Conservation (phyloP, 2,797 vertebrate species). For the Sarcophilus harrisii region DNA sequence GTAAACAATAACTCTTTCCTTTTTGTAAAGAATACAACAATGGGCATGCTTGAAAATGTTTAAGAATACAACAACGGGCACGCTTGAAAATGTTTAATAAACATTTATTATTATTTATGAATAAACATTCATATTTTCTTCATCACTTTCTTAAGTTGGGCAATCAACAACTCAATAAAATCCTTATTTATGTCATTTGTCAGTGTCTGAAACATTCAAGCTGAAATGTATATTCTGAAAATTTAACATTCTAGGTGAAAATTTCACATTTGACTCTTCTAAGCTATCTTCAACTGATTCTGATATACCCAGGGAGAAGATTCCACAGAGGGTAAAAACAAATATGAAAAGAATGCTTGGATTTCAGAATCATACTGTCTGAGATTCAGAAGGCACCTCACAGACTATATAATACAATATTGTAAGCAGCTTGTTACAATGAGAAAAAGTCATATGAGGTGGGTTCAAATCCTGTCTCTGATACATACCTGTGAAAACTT, state of each 20-base stretch:
- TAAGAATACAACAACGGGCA: too few relatives aligned
- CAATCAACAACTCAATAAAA: neutral
- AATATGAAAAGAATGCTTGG: neutral
- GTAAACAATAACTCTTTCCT: neutral
- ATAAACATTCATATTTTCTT: neutral
- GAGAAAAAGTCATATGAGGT: neutral
- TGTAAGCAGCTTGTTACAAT: neutral
- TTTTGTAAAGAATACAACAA: neutral
- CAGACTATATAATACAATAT: neutral
- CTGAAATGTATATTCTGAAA: neutral
- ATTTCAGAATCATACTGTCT: neutral
- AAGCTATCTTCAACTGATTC: neutral
- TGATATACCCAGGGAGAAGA: neutral
- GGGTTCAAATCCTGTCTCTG: neutral
- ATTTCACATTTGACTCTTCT: neutral
- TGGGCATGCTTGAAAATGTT: too few relatives aligned
- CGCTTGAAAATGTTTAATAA: neutral
- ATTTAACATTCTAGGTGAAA: neutral
- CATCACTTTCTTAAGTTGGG: neutral
- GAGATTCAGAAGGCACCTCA: neutral
- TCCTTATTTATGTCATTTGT: neutral
- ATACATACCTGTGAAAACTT: neutral
- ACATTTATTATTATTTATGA: too few relatives aligned
- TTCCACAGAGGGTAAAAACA: neutral
- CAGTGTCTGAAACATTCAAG: neutral